Evolutionary conservation across 2,113 vertebrate species (phyloP).

Genomic region (Rousettus leschenaultii): DNA sequence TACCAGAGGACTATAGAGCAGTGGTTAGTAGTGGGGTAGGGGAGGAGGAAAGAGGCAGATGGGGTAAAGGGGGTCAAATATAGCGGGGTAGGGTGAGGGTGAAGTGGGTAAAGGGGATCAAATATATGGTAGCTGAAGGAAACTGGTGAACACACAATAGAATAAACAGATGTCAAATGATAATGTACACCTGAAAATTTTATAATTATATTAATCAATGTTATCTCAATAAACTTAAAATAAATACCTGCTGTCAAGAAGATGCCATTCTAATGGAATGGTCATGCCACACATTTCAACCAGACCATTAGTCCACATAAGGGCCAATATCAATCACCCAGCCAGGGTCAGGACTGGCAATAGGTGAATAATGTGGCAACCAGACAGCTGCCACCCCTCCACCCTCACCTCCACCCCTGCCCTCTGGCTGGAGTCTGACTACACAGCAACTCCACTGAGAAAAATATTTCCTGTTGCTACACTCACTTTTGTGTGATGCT

Average conservation of each 20-base stretch:
- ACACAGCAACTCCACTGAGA: not conserved
- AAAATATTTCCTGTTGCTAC: not conserved
- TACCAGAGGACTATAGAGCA: no score
- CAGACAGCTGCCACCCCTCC: not conserved
- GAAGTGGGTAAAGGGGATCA: no score
- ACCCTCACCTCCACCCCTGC: rapidly evolving
- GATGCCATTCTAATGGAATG: not conserved
- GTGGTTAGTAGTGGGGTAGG: no score
- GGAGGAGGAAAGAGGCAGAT: no score
- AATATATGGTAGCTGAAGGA: no score
- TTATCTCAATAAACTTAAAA: no score
- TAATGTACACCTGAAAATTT: no score
- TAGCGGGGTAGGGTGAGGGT: no score
- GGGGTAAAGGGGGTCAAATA: no score
- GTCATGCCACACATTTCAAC: not conserved
- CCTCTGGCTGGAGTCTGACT: not conserved
- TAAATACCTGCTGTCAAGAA: not conserved
- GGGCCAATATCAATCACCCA: not conserved
- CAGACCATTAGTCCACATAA: not conserved
- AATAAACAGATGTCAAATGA: no score
- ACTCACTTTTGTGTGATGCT: not conserved
- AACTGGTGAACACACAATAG: no score
- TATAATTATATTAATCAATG: no score
- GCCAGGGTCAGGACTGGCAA: not conserved
- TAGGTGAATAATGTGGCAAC: not conserved